These are phyloP conservation scores for Sylvicapra grimmia DNA, from an alignment of 2,113 vertebrate species.

Conservation along the genomic window DNA sequence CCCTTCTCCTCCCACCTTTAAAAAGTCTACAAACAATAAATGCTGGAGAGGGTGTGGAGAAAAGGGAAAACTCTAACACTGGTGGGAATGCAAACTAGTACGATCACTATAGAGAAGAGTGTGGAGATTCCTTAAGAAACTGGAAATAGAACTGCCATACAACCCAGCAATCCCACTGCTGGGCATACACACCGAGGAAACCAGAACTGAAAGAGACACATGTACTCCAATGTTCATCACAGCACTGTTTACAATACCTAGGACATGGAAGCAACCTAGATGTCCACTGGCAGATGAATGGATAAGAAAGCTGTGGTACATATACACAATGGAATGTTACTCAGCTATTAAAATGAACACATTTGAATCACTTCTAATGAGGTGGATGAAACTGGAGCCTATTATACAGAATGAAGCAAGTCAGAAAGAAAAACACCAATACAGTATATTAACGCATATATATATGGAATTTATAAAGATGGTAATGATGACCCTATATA, in stretches of 20 bases:
- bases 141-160: background rate
- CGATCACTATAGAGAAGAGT: accelerated
- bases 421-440: background rate
- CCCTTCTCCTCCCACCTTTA: background rate
- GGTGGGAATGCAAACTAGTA: background rate
- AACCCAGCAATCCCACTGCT: background rate
- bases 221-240: background rate
- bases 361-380: background rate
- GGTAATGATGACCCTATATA: background rate
- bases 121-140: background rate
- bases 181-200: background rate
- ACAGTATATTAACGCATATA: background rate
- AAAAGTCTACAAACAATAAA: background rate
- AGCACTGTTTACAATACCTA: background rate
- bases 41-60: background rate
- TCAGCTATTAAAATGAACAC: background rate
- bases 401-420: background rate
- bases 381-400: background rate
- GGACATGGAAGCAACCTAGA: background rate
- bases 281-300: background rate
- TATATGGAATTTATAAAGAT: background rate
- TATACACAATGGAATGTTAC: background rate
- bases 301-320: background rate
- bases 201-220: background rate
- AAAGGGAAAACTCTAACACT: background rate